A percentile compares a stretch with the other conserved stretches of the same genome.
Conservation (phyloP, 2,797 vertebrate genomes). For the Enteromius viviparus region DNA sequence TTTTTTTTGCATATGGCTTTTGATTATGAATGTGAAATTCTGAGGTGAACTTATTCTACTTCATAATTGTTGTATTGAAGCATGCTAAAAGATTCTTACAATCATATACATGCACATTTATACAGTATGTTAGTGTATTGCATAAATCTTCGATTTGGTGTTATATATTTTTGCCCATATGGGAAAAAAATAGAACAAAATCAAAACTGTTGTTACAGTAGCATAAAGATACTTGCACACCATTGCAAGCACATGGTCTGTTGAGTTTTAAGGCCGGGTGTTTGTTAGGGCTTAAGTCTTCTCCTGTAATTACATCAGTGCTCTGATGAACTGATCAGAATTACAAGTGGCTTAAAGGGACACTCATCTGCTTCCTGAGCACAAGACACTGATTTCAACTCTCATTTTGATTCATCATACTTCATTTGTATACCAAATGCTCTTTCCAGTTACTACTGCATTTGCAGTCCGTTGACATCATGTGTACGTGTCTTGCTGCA, state of each 20-base stretch:
- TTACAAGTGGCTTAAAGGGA: slow-evolving; percentile 51
- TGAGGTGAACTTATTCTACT: neutral
- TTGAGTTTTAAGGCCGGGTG: slow-evolving; percentile 35
- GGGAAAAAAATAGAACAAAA: slow-evolving; percentile 6
- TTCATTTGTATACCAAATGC: neutral
- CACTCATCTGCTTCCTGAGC: slow-evolving; percentile 43
- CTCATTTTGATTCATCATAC: neutral
- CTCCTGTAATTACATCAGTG: slow-evolving; percentile 53
- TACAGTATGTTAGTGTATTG: slow-evolving; percentile 13
- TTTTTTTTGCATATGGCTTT: slow-evolving; percentile 2
- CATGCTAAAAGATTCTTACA: slow-evolving; percentile 46
- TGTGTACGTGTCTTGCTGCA: neutral
- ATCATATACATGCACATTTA: slow-evolving; percentile 46
- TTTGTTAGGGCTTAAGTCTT: slow-evolving; percentile 49
- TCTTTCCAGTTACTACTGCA: neutral
- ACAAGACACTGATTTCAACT: neutral
- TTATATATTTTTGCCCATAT: neutral
- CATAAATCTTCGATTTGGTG: slow-evolving; percentile 3
- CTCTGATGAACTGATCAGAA: slow-evolving; percentile 57
- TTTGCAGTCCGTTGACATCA: slow-evolving; percentile 2
- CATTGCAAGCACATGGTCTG: slow-evolving; percentile 42
- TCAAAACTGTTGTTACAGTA: neutral
- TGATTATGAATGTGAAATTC: slow-evolving; percentile 18
- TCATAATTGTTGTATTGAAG: slow-evolving; percentile 11
- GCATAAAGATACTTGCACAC: slow-evolving; percentile 7